A percentile compares a stretch with the other conserved stretches of the same genome.
Conservation (phyloP, 2,888 invertebrate genomes). For the Calliphora vomitoria region DNA sequence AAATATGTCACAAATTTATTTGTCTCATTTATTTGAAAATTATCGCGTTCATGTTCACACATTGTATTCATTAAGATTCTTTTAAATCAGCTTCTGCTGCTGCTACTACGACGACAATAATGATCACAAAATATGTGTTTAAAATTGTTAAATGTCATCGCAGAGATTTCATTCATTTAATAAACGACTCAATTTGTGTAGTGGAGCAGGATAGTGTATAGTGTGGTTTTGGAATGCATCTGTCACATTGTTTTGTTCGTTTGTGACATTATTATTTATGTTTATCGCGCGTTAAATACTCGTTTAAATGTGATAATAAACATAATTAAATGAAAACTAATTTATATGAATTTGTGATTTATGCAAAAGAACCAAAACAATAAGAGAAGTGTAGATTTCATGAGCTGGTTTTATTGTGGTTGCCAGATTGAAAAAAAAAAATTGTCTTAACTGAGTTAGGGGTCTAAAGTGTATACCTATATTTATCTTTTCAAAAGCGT, state of each 20-base stretch:
- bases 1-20: conserved; percentile 61
- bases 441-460: too few relatives aligned
- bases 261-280: conserved; percentile 83
- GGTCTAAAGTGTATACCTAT: too few relatives aligned
- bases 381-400: background rate
- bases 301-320: conserved; percentile 83
- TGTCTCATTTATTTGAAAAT: conserved; percentile 73
- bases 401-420: conserved; percentile 7
- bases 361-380: conserved; percentile 71
- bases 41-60: conserved; percentile 80
- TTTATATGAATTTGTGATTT: conserved; percentile 80
- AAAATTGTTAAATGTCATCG: conserved; percentile 70
- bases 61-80: conserved; percentile 83
- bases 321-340: conserved; percentile 83
- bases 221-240: conserved; percentile 74
- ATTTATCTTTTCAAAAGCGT: too few relatives aligned
- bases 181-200: conserved; percentile 52
- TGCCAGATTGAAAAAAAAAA: conserved; percentile 11
- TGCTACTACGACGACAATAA: conserved; percentile 16
- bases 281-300: conserved; percentile 82
- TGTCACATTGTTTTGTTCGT: conserved; percentile 74
- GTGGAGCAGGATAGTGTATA: conserved; percentile 13
- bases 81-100: background rate
- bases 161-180: conserved; percentile 62
- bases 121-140: conserved; percentile 64